Percentiles rank a stretch among this genome's conserved stretches.
Conservation (phyloP, 1,140 invertebrate genomes). For the Papilio machaon region DNA sequence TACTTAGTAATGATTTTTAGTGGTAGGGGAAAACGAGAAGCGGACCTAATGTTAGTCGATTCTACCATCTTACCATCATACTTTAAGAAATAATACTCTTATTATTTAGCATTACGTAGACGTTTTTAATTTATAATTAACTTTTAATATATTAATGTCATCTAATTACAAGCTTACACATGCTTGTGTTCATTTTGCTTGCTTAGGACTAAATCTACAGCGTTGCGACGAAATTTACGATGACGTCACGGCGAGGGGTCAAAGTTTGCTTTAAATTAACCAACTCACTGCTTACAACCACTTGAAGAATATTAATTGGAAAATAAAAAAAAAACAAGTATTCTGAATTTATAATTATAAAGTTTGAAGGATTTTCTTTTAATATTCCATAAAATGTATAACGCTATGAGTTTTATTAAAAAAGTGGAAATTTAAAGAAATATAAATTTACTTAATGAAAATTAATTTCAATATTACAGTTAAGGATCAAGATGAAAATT, state of each 20-base stretch:
- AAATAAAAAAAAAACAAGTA: background rate
- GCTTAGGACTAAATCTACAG: constrained; percentile 17
- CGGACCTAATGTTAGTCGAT: too few species aligned
- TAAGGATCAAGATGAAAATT: background rate
- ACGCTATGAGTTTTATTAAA: background rate
- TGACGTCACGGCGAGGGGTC: background rate
- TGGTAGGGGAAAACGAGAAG: too few species aligned
- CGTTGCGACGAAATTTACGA: constrained; percentile 1
- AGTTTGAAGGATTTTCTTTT: background rate
- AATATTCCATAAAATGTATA: background rate
- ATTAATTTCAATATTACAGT: background rate
- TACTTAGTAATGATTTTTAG: too few species aligned
- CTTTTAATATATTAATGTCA: background rate
- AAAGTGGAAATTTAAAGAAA: background rate
- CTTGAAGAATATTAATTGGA: constrained; percentile 12
- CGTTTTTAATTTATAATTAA: background rate
- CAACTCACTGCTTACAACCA: background rate
- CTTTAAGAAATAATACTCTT: too few species aligned
- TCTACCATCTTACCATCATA: too few species aligned
- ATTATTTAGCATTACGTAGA: background rate
- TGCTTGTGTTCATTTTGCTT: background rate
- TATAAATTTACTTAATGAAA: background rate
- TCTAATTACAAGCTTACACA: background rate
- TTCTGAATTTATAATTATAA: background rate
- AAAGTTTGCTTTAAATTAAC: constrained; percentile 5